Conservation (phyloP, 2,888 invertebrate species). For the Kryphioiulus occultus region DNA sequence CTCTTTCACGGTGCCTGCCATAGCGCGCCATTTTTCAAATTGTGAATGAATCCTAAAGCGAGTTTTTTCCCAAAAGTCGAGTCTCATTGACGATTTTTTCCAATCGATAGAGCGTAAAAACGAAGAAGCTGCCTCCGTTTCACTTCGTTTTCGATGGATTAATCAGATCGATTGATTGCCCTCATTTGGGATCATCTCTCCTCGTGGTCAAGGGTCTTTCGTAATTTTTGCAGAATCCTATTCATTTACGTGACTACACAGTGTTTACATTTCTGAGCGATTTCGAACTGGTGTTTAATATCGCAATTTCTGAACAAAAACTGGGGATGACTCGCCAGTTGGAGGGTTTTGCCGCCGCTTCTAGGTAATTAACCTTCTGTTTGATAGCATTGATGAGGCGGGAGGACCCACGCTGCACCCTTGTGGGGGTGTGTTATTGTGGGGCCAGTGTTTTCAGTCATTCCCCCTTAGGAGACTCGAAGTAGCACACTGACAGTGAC, state of each 20-base stretch:
- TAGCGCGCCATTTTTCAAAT: neutral
- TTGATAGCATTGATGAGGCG: neutral
- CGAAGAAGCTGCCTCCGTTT: neutral
- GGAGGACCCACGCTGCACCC: slow-evolving; percentile 3
- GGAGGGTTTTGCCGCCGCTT: neutral
- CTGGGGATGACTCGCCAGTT: neutral
- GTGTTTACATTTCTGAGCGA: too few relatives aligned
- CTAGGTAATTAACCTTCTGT: slow-evolving; percentile 37
- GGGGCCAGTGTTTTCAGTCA: slow-evolving; percentile 32
- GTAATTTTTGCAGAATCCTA: too few relatives aligned
- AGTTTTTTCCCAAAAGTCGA: neutral
- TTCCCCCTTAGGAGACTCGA: neutral
- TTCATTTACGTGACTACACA: too few relatives aligned
- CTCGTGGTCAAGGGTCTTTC: too few relatives aligned
- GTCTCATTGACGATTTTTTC: slow-evolving; percentile 26
- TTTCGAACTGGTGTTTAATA: too few relatives aligned
- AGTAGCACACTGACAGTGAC: slow-evolving; percentile 28
- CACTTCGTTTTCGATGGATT: too few relatives aligned
- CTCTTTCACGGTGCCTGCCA: too few relatives aligned
- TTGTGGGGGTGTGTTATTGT: neutral
- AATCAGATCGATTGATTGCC: too few relatives aligned
- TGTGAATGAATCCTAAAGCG: neutral
- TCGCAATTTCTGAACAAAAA: neutral
- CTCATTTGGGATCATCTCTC: too few relatives aligned
- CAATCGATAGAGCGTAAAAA: slow-evolving; percentile 14